Conservation (phyloP, 2,113 vertebrate species). For the Hepsetus odoe region DNA sequence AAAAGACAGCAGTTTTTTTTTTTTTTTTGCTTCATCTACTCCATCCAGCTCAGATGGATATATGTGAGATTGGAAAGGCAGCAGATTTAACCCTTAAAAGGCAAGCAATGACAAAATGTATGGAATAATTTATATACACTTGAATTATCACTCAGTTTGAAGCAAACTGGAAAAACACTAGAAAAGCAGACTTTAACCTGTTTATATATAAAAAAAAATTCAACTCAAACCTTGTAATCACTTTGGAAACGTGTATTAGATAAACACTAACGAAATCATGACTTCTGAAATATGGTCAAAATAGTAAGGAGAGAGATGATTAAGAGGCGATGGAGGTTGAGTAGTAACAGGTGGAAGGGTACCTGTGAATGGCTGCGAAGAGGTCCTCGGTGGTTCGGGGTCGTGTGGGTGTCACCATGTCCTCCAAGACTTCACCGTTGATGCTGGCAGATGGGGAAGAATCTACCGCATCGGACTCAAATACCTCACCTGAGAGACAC, state of each 20-base stretch:
- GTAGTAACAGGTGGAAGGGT: conserved; percentile 49
- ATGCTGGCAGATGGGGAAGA: conserved; percentile 67
- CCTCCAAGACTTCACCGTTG: conserved; percentile 68
- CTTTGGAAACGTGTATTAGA: no score
- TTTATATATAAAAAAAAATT: no score
- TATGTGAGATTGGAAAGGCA: conserved; percentile 18
- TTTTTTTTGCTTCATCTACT: conserved; percentile 26
- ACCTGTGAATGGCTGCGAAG: conserved; percentile 98
- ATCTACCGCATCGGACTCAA: conserved; percentile 69
- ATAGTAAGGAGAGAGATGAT: neutral
- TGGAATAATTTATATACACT: no score
- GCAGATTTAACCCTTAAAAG: neutral
- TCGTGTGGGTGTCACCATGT: conserved; percentile 83
- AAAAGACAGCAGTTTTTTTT: conserved; percentile 34
- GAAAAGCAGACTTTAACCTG: no score
- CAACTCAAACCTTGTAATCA: no score
- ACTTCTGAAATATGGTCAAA: no score
- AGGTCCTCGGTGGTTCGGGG: conserved; percentile 96
- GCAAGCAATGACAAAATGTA: no score
- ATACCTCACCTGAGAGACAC: conserved; percentile 78
- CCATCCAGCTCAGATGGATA: conserved; percentile 32
- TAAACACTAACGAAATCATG: no score
- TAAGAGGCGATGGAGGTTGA: conserved; percentile 4
- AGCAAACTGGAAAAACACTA: no score
- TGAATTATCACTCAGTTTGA: no score